Base-by-base conservation (phyloP, 2,888 invertebrate species). In the Leucoma salicis region DNA sequence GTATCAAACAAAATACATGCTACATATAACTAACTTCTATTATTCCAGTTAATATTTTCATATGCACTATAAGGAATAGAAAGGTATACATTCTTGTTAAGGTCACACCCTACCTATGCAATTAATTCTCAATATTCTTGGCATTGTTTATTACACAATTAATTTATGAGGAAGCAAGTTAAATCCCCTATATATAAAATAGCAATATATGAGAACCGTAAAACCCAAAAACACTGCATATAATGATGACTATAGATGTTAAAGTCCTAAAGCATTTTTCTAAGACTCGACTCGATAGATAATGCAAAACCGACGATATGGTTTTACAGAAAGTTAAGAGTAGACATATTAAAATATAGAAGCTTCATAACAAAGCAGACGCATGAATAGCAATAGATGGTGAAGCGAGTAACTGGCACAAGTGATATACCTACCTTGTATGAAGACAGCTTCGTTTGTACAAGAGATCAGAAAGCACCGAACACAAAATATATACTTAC, bases 401-500 rank as follows among this genome's bases (percentile, higher is more conserved):
- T 59, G 62, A 74, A 74, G 76, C 70, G 5, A 39, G 32, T 24
- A 32, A 61, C 57, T 31, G n/a, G n/a, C 58, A 73, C 63, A 54
- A 56, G 57, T 57, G 55, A 64, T 41, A 69, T 70, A 85, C 86
- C 86, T 87, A 87, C 87, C 87, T 87, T 82, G 42, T 39, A 53
- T 51, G 76, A 59, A 76, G 74, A 61, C 78, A 70, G 78, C 77
- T 56, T 77, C 74, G 51, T 60, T 61, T 48, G 46, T 49, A 56
- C 42, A 58, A 60, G 50, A 57, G 39, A 42, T 43, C 46, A 46
- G 49, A 49, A 58, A 61, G 58, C 53, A 43, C 45, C 42, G 44
- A 41, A 57, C 53, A 61, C 66, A 49, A 56, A 39, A 55, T 57
- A 47, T 54, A 49, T 60, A 63, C 63, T 34, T 38, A 53, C 48